Base-by-base conservation (phyloP, 2,113 vertebrate genomes). In the Platysteira castanea region DNA sequence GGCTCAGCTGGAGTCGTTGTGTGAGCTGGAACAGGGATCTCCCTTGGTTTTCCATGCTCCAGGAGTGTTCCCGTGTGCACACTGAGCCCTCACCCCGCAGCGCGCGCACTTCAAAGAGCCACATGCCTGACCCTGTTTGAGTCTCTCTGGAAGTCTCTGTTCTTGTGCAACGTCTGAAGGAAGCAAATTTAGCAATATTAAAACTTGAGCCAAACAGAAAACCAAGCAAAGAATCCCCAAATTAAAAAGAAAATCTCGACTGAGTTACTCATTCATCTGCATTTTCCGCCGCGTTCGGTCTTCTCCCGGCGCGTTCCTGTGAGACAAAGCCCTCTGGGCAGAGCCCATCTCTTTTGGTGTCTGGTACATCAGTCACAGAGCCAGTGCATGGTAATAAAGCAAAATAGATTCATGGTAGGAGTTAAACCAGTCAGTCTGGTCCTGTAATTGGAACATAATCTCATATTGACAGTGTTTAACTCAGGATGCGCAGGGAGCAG, bases 351-450 rank as follows among this genome's bases (percentile, higher is more conserved):
- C 92, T 84, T 95, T 92, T 93, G 83, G 90, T 92, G 92, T 93
- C 96, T 96, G 96, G 37, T 96, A 57, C 95, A 95, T 96, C 96
- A 95, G 76, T 96, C 93, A 94, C 85, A 81, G 21, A 87, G 92
- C 79, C 89, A 93, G 93, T 70, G 50, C 90, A 90, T 53, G 60
- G 80, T 96, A 97, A 96, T 96, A 78, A 94, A 93, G 96, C 76
- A 69, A 93, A 96, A 96, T 1, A 94, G 92, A 96, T 96, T 92
- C 92, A 49, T 86, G 83, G 68, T 52, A 81, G 96, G 88, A 96
- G 95, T 89, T 92, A 87, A 96, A 96, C 96, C 94, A 96, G 96
- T 95, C 87, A 7, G 95, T 90, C 95, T 96, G 93, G 92, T 96
- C 65, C 95, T 17, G 68, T 95, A 95, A 95, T 96, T 96, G 95